Conservation (phyloP, 2,888 invertebrate genomes). For the Lydus trimaculatus region DNA sequence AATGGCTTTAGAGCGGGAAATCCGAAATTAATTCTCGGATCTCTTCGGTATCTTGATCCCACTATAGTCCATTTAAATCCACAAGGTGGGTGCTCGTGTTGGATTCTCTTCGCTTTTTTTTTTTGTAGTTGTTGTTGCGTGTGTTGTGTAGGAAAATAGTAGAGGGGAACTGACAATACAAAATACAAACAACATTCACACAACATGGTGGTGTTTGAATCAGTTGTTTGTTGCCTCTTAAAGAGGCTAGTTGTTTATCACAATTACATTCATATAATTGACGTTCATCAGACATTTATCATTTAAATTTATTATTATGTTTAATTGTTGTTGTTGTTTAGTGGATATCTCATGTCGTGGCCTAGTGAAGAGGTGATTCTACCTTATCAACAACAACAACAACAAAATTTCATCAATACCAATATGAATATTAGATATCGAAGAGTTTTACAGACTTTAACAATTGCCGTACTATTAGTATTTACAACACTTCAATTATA, state of each 20-base stretch:
- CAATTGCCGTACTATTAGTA: conserved; percentile 51
- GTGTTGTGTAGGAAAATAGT: background rate
- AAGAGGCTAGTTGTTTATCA: conserved; percentile 8
- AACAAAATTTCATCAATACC: conserved; percentile 20
- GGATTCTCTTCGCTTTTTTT: background rate
- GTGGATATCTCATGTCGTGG: conserved; percentile 39
- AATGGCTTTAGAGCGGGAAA: background rate
- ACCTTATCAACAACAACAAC: conserved; percentile 22
- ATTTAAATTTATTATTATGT: too few relatives aligned
- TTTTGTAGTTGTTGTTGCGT: background rate
- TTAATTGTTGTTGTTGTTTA: conserved; percentile 40
- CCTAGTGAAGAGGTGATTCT: conserved; percentile 51
- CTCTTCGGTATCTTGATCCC: background rate
- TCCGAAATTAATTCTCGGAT: conserved; percentile 1
- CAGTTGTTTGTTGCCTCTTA: conserved; percentile 19
- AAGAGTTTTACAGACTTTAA: conserved; percentile 54
- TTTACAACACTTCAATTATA: conserved; percentile 56
- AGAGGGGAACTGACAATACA: conserved; percentile 23
- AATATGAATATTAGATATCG: conserved; percentile 55
- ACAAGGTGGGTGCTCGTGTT: conserved; percentile 2
- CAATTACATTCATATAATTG: too few relatives aligned
- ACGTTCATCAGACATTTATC: too few relatives aligned
- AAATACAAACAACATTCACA: conserved; percentile 22
- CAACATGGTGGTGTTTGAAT: conserved; percentile 35
- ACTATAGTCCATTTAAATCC: background rate